Conservation (phyloP, 2,113 vertebrate genomes). For the Mus spicilegus region DNA sequence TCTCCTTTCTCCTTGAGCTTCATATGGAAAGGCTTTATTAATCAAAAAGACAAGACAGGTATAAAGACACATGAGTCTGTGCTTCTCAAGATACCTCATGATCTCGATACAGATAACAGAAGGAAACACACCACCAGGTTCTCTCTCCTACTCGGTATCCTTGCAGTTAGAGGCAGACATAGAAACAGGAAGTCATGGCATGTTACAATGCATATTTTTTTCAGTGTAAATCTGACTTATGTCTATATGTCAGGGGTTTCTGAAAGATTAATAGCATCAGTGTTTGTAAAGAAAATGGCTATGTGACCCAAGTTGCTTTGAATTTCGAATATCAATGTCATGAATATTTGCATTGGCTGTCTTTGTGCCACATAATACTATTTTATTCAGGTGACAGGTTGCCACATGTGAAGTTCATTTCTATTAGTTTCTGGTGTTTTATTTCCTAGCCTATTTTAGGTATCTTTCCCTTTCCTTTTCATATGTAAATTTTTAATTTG, state of each 20-base stretch:
- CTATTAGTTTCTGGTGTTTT: conserved; percentile 70
- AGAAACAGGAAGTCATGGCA: neutral
- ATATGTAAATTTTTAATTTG: conserved; percentile 73
- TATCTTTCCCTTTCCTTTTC: conserved; percentile 69
- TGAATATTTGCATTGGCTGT: neutral
- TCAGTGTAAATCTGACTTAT: neutral
- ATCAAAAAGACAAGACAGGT: neutral
- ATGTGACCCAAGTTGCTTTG: conserved; percentile 1
- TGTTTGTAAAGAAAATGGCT: conserved; percentile 65
- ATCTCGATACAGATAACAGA: neutral
- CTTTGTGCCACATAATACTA: conserved; percentile 6
- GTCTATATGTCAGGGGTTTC: conserved; percentile 30
- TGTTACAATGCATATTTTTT: neutral
- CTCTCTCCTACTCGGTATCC: neutral
- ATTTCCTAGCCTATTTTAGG: conserved; percentile 70
- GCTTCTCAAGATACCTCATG: neutral
- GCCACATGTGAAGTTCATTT: conserved; percentile 71
- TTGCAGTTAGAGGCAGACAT: neutral
- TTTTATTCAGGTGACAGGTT: conserved; percentile 65
- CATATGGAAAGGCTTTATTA: neutral
- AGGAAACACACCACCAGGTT: neutral
- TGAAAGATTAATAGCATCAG: conserved; percentile 68
- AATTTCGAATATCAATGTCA: conserved; percentile 53
- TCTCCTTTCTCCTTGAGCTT: too few relatives aligned
- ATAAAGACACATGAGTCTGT: neutral